Evolutionary conservation across 2,888 invertebrate genomes (phyloP).

Genomic region (Heterodera filipjevi): DNA sequence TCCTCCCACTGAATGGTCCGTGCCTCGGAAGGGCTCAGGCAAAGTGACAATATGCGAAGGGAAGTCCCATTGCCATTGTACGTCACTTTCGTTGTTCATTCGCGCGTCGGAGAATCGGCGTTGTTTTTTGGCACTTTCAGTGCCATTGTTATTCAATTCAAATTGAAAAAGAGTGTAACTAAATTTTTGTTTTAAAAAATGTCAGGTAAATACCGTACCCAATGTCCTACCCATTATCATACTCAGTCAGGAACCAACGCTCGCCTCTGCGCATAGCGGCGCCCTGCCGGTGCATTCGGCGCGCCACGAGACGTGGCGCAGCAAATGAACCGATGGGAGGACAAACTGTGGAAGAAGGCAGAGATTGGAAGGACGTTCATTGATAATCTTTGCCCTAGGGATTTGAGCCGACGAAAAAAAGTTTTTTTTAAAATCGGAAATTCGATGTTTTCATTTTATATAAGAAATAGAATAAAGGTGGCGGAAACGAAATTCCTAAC

Average conservation of each 20-base stretch:
- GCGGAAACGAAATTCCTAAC: too few relatives aligned
- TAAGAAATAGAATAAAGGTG: too few relatives aligned
- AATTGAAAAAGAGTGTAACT: slow-evolving; percentile 29
- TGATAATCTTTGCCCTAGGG: too few relatives aligned
- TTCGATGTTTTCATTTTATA: too few relatives aligned
- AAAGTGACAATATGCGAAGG: slow-evolving; percentile 37
- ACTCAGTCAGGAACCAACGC: slow-evolving; percentile 36
- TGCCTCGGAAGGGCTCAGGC: slow-evolving; percentile 36
- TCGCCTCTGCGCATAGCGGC: slow-evolving; percentile 31
- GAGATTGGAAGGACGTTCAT: too few relatives aligned
- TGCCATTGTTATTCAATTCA: slow-evolving; percentile 18
- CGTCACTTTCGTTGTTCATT: neutral
- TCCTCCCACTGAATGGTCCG: slow-evolving; percentile 31
- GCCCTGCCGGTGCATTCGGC: slow-evolving; percentile 20
- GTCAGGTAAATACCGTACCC: neutral
- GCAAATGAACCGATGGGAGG: slow-evolving; percentile 19
- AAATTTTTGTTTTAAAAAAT: neutral
- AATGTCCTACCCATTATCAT: slow-evolving; percentile 14
- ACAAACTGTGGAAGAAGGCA: slow-evolving; percentile 14
- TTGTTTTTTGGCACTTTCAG: slow-evolving; percentile 1
- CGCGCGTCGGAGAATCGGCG: neutral
- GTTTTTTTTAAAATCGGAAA: too few relatives aligned
- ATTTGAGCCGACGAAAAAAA: too few relatives aligned
- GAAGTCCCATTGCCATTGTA: slow-evolving; percentile 21
- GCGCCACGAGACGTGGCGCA: slow-evolving; percentile 14